Evolutionary conservation across 2,888 invertebrate species (phyloP), one percentile per base, ranked within the genome.

Genomic region (Eupithecia abbreviata): DNA sequence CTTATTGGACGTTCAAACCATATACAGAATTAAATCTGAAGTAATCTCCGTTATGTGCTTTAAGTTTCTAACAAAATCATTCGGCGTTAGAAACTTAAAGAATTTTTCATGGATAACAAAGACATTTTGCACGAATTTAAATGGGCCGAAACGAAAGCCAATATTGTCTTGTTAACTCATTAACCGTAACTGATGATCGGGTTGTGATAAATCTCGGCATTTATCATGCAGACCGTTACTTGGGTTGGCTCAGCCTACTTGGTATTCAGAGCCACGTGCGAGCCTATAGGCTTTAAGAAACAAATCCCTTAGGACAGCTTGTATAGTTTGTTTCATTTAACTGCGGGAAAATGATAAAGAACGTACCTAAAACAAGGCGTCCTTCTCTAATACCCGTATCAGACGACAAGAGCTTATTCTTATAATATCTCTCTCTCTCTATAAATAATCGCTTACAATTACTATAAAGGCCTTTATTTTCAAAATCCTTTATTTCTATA

Each of bases 201-300:
- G 51, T 71, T 41, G 71, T 42, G 55, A 12, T 47, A 79, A 67
- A 75, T 67, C 41, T 49, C 51, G 51, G 74, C 49, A 10, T 72
- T 67, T 49, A 15, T 42, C 18, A 58, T 47, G 42, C 41, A 71
- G 42, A n/a, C 41, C 69, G 49, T 66, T 42, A 42, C 42, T 66
- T 66, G 66, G 66, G 42, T 66, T 41, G n/a, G 45, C 43, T 43
- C 13, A 68, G 67, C 9, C 43, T 68, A 45, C n/a, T 68, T 68
- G 42, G n/a, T 68, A 68, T 68, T 68, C 67, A 45, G 9, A 7
- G 67, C 4, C 67, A 68, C 67, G 45, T 42, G 13, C 43, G 43
- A n/a, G 5, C 9, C 41, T n/a, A 18, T 68, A 9, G 45, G 45
- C 67, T 62, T 62, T 30, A 30, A 68, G 67, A 68, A 66, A 18